Percentiles rank a stretch among this genome's conserved stretches.
These are phyloP conservation scores for Philypnodon macrostomus DNA, from an alignment of 2,797 vertebrate genomes.

Conservation along the genomic window DNA sequence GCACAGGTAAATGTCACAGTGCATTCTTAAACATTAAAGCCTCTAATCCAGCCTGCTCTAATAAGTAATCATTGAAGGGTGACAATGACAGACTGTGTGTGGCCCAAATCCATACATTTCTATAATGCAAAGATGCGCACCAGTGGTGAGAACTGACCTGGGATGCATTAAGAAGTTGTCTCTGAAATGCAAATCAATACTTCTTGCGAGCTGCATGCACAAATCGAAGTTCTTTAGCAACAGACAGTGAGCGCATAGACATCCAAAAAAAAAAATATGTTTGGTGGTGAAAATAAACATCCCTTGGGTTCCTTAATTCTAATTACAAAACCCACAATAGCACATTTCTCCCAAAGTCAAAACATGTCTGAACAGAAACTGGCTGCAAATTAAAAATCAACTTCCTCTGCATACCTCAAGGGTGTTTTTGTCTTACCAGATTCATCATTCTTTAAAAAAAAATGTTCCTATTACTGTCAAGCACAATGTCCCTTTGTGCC, in stretches of 20 bases:
- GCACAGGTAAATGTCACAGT: conserved; percentile 53
- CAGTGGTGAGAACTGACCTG: conserved; percentile 58
- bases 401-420: conserved; percentile 38
- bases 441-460: conserved; percentile 53
- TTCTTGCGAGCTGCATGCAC: conserved; percentile 55
- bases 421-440: conserved; percentile 49
- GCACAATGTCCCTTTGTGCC: conserved; percentile 47
- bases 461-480: conserved; percentile 64
- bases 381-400: conserved; percentile 38
- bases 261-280: conserved; percentile 31
- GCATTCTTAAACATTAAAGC: conserved; percentile 34
- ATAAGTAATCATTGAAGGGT: conserved; percentile 50
- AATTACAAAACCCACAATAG: conserved; percentile 37
- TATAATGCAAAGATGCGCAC: conserved; percentile 62
- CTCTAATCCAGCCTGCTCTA: conserved; percentile 36
- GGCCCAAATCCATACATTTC: conserved; percentile 57
- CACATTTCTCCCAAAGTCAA: conserved; percentile 22
- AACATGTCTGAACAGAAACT: conserved; percentile 27
- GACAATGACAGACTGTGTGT: conserved; percentile 47
- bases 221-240: conserved; percentile 68
- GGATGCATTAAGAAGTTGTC: conserved; percentile 53
- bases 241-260: conserved; percentile 61
- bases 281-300: conserved; percentile 38
- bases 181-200: conserved; percentile 69
- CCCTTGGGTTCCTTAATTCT: conserved; percentile 32